phyloP scores from a whole-genome alignment of 2,113 vertebrate species.

The Piprites chloris region DNA sequence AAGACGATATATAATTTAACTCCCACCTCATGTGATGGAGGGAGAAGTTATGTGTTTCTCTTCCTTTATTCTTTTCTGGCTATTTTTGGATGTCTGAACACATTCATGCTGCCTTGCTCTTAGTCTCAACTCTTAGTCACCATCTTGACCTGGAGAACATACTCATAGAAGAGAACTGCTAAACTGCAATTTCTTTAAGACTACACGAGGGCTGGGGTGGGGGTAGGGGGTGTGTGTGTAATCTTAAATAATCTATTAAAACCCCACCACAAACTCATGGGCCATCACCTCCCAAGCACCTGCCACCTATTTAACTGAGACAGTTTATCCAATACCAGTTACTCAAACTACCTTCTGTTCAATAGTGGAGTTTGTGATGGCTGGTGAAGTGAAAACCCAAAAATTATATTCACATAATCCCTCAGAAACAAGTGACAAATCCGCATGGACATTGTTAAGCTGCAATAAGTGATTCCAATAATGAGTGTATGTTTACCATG shows the following conservation, averaged over 20 bases:
- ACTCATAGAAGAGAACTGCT: background rate
- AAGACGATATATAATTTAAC: background rate
- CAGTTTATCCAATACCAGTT: background rate
- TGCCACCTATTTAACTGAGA: background rate
- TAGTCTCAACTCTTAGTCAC: background rate
- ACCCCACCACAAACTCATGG: background rate
- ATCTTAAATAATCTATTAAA: background rate
- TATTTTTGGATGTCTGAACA: background rate
- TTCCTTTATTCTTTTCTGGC: background rate
- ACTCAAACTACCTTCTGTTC: background rate
- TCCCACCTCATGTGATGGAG: background rate
- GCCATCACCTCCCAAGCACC: background rate
- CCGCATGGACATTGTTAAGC: background rate
- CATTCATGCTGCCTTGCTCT: background rate
- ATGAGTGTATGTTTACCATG: background rate
- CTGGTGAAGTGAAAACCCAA: background rate
- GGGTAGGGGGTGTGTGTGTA: background rate
- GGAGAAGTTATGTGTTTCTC: background rate
- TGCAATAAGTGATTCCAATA: constrained; percentile 29
- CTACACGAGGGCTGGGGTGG: background rate
- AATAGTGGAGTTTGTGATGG: background rate
- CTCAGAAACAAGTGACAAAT: background rate
- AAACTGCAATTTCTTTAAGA: background rate
- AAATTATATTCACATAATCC: background rate
- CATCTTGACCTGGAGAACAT: background rate